These are phyloP conservation scores for Laupala kohalensis DNA, from an alignment of 1,140 invertebrate genomes.

Conservation along the genomic window DNA sequence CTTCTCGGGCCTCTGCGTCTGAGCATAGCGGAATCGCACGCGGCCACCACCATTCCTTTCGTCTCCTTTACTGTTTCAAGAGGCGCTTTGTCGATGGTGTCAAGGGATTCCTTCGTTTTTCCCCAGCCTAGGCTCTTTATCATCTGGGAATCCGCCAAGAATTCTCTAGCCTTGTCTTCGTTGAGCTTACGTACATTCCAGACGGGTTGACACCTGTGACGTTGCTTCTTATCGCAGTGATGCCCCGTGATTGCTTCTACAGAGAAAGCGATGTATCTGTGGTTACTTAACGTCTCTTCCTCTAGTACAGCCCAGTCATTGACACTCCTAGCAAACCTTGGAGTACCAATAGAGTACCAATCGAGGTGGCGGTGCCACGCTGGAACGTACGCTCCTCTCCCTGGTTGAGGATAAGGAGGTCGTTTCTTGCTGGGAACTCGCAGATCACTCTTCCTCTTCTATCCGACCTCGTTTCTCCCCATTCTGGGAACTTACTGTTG, in stretches of 20 bases:
- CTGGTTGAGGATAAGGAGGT: neutral
- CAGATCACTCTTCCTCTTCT: neutral
- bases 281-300: neutral
- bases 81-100: neutral
- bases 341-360: neutral
- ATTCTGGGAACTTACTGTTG: neutral
- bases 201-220: neutral
- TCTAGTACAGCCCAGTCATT: neutral
- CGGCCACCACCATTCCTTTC: neutral
- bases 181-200: neutral
- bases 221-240: neutral
- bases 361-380: neutral
- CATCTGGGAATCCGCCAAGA: neutral
- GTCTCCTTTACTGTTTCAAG: neutral
- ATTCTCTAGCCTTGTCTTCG: neutral
- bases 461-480: neutral
- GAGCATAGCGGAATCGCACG: neutral
- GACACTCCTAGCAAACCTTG: neutral
- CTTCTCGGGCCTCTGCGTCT: neutral
- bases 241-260: neutral
- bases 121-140: neutral
- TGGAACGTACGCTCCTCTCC: neutral
- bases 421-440: neutral
- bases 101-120: neutral
- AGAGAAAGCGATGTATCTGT: neutral